A percentile compares a stretch with the other conserved stretches of the same genome.
These are phyloP conservation scores for Pelodiscus sinensis DNA, from an alignment of 2,113 vertebrate species.

Conservation along the genomic window DNA sequence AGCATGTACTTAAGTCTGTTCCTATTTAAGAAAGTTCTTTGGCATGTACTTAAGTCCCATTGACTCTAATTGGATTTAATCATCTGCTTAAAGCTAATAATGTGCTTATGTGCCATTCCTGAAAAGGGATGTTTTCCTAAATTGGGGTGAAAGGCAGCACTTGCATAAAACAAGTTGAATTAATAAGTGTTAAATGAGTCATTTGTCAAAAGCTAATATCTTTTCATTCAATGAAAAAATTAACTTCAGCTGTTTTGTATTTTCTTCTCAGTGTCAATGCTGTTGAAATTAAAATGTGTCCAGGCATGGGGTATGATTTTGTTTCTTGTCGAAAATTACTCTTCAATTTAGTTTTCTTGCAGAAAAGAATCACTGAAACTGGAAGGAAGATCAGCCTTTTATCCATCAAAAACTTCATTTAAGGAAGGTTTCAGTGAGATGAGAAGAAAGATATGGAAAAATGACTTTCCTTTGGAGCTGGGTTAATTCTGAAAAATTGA, in stretches of 20 bases:
- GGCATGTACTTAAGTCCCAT: neutral
- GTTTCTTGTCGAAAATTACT: conserved; percentile 39
- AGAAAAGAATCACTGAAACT: neutral
- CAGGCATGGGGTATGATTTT: neutral
- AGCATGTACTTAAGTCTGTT: neutral
- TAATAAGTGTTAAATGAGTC: neutral
- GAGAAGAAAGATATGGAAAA: conserved; percentile 30
- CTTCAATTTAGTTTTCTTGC: conserved; percentile 34
- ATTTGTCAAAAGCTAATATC: neutral
- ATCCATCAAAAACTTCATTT: conserved; percentile 31
- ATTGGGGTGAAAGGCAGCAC: neutral
- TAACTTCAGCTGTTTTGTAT: neutral
- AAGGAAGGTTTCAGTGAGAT: conserved; percentile 29
- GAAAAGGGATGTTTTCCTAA: neutral
- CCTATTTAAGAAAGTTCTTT: neutral
- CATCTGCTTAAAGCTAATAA: neutral
- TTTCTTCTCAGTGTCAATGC: neutral
- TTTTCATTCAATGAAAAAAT: neutral
- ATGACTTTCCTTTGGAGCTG: neutral
- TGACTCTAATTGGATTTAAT: accelerated
- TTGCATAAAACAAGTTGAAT: neutral
- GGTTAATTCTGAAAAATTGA: conserved; percentile 19
- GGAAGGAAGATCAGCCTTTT: neutral
- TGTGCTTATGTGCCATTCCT: neutral
- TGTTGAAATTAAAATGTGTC: neutral